Base-by-base conservation (phyloP, 2,888 invertebrate genomes). In the Anthophora plumipes region DNA sequence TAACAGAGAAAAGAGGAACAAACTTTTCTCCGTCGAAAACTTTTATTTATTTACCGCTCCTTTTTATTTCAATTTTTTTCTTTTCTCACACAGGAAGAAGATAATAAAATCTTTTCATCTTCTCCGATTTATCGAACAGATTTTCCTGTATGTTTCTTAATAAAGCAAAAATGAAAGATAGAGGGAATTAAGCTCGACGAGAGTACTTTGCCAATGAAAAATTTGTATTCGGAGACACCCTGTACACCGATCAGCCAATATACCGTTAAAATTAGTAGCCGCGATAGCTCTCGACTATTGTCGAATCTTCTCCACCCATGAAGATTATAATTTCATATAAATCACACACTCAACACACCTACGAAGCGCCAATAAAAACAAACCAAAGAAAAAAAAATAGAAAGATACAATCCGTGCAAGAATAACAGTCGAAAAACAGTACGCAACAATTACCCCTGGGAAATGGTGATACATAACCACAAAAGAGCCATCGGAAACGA, bases 261-360 rank as follows among this genome's bases (percentile, higher is more conserved):
- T 22, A 20, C 12, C 22, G 43, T n/a, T 43, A 50, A 55, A 76
- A 79, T 82, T 72, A 84, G 72, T 81, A 78, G 67, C 41, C 48
- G 48, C 54, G 43, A 64, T 68, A 12, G 71, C 55, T 67, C 59
- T 60, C 70, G 54, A 41, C 54, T 31, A 31, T 31, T 31, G 31
- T 31, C 55, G 8, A 55, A 55, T 77, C 74, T 76, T 77, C 57
- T 61, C 68, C 52, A 71, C 48, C 46, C 55, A 67, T 59, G 67
- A 63, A 60, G 41, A 41, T 41, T 63, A 39, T 48, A 67, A 69
- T 60, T 77, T 69, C 68, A 64, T 22, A 61, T 50, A 20, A 9
- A 50, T 60, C 59, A 50, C 31, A 52, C 25, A 22, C 1, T 2
- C 39, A 7, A 4, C 1, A 25, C 3, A 5, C 12, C 17, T 9